A percentile compares a stretch with the other conserved stretches of the same genome.
Conservation (phyloP, 2,113 vertebrate genomes). For the Redunca redunca region DNA sequence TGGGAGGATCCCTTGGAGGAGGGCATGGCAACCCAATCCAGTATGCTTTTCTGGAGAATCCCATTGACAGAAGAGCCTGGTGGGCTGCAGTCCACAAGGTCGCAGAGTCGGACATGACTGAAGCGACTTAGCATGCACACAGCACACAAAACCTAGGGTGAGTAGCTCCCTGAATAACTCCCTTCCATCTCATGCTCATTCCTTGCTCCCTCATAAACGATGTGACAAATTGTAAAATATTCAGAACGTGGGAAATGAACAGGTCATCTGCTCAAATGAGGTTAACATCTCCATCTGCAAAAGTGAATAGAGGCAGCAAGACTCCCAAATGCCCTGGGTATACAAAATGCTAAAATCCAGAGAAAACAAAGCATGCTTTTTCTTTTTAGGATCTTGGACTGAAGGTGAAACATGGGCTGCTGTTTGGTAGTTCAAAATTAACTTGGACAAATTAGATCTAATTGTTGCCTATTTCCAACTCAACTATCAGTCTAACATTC, state of each 20-base stretch:
- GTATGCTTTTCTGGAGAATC: background rate
- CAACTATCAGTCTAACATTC: background rate
- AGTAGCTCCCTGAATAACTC: background rate
- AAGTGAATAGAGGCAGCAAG: slow-evolving; percentile 1
- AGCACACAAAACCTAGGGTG: background rate
- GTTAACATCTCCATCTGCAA: background rate
- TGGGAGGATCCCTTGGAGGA: background rate
- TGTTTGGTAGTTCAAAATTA: slow-evolving; percentile 19
- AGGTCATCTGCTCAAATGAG: background rate
- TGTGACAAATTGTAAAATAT: background rate
- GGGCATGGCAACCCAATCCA: background rate
- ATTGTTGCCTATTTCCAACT: slow-evolving; percentile 1
- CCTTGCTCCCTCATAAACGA: background rate
- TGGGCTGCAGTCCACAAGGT: background rate
- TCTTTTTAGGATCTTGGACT: background rate
- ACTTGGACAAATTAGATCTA: slow-evolving; percentile 30
- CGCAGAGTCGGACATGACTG: background rate
- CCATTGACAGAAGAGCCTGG: background rate
- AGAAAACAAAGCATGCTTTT: background rate
- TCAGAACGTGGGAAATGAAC: background rate
- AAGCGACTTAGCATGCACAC: background rate
- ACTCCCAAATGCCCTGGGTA: background rate
- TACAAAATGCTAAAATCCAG: slow-evolving; percentile 30
- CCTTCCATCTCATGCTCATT: background rate
- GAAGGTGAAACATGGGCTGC: background rate